Evolutionary conservation across 2,113 vertebrate genomes (phyloP).

Genomic region (Pelecanoides urinatrix): DNA sequence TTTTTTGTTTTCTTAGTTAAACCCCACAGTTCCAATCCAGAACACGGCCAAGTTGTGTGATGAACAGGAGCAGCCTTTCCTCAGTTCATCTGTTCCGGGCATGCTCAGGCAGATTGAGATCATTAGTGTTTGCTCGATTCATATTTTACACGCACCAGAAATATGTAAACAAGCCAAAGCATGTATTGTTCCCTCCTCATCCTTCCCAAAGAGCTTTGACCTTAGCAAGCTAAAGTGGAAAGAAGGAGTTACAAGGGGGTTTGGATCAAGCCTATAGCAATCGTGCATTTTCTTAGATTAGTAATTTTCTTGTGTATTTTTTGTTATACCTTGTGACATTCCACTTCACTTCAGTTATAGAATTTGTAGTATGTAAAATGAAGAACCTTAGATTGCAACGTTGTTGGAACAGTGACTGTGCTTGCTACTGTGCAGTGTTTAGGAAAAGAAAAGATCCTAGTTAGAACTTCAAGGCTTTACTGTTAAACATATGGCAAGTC

Average conservation of each 20-base stretch:
- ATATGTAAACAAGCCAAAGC: not conserved
- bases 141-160: not conserved
- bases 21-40: not conserved
- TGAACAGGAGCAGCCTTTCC: not conserved
- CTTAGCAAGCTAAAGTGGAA: not conserved
- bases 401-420: not conserved
- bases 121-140: not conserved
- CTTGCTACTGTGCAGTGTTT: not conserved
- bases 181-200: not conserved
- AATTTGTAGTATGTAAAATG: not conserved
- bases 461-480: not conserved
- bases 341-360: not conserved
- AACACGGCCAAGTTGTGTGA: not conserved
- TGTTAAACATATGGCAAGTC: not conserved
- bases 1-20: not conserved
- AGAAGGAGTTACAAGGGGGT: not conserved
- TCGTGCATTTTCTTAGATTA: not conserved
- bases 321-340: not conserved
- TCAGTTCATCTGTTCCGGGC: not conserved
- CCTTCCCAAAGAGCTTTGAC: not conserved
- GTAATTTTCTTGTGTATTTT: not conserved
- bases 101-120: not conserved
- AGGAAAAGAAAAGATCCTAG: rapidly evolving
- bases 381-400: not conserved
- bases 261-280: not conserved